These are phyloP conservation scores for Malurus splendens DNA, from an alignment of 2,797 vertebrate genomes.

Conservation along the genomic window DNA sequence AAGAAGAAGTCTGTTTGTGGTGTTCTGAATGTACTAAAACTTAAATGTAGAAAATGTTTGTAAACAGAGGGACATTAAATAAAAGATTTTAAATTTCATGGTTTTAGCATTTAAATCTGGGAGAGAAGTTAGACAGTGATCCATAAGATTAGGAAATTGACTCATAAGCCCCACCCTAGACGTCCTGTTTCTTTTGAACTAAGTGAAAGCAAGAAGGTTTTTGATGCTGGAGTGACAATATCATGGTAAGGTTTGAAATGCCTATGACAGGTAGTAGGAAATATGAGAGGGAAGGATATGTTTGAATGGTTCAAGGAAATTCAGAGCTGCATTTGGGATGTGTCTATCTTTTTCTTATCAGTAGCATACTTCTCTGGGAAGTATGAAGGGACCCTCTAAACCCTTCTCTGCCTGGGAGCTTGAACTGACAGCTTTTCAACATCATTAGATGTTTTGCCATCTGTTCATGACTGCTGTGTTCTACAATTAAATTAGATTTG, in stretches of 20 bases:
- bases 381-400: background rate
- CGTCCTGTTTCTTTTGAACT: background rate
- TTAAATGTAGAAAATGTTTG: background rate
- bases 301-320: background rate
- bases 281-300: background rate
- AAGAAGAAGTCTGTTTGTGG: background rate
- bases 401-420: accelerated
- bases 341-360: background rate
- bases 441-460: background rate
- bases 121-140: background rate
- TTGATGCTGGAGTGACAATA: background rate
- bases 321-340: background rate
- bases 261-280: background rate
- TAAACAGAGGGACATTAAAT: background rate
- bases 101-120: background rate
- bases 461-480: background rate
- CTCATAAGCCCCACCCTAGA: background rate
- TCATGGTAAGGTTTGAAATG: background rate
- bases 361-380: background rate
- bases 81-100: background rate
- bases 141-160: background rate
- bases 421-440: background rate
- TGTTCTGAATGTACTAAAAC: background rate
- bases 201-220: background rate
- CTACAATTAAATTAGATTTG: background rate